Conservation (phyloP, 2,888 invertebrate species). For the Drosophila fungiperda region DNA sequence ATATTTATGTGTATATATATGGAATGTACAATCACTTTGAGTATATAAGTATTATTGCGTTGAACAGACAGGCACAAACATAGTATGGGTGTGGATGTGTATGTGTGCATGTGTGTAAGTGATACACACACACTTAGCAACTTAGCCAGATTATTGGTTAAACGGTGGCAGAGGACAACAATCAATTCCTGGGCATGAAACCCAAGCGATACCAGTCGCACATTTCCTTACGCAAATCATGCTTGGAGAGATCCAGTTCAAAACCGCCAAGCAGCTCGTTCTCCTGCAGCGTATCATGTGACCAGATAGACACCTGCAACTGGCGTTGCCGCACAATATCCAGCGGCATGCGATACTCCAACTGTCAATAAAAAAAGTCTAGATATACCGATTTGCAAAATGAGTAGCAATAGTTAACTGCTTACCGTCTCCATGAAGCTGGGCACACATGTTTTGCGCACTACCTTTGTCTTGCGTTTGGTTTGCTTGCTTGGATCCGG, state of each 20-base stretch:
- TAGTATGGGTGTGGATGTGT: slow-evolving; percentile 30
- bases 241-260: slow-evolving; percentile 90
- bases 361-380: slow-evolving; percentile 85
- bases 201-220: slow-evolving; percentile 94
- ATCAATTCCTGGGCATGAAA: slow-evolving; percentile 78
- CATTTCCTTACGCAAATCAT: slow-evolving; percentile 91
- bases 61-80: slow-evolving; percentile 72
- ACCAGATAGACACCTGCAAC: slow-evolving; percentile 97
- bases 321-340: slow-evolving; percentile 91
- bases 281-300: slow-evolving; percentile 96
- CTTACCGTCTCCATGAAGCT: slow-evolving; percentile 98
- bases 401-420: neutral
- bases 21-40: slow-evolving; percentile 80
- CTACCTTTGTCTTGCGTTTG: slow-evolving; percentile 97
- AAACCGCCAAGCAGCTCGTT: slow-evolving; percentile 98
- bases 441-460: slow-evolving; percentile 96
- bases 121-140: neutral
- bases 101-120: slow-evolving; percentile 5
- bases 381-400: neutral
- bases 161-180: slow-evolving; percentile 9
- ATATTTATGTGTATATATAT: slow-evolving; percentile 45
- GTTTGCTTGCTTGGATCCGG: slow-evolving; percentile 97
- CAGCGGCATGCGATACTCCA: slow-evolving; percentile 94
- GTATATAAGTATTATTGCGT: slow-evolving; percentile 79
- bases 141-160: slow-evolving; percentile 51